Conservation (phyloP, 2,888 invertebrate genomes). For the Diogma glabrata region DNA sequence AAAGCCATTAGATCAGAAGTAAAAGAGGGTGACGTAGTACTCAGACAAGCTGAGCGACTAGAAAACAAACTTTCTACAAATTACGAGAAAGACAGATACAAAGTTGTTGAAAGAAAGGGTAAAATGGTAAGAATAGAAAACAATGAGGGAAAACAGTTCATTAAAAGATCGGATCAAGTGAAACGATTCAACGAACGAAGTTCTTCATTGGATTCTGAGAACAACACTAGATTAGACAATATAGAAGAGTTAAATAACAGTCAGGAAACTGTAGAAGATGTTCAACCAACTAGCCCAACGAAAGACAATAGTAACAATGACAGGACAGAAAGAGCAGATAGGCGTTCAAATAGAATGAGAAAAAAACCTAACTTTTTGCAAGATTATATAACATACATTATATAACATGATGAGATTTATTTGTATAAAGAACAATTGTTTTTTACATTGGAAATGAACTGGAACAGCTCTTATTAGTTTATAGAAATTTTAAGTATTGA, state of each 20-base stretch:
- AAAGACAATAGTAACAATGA: not conserved
- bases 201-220: not conserved
- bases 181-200: not conserved
- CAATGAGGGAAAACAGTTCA: not conserved
- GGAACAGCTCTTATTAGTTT: too few species aligned
- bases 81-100: not conserved
- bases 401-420: too few species aligned
- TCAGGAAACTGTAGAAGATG: not conserved
- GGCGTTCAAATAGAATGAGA: too few species aligned
- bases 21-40: not conserved
- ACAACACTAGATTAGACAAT: not conserved
- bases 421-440: too few species aligned
- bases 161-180: not conserved
- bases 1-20: not conserved
- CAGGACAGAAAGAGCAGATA: too few species aligned
- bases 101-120: not conserved
- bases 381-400: too few species aligned
- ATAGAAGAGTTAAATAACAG: not conserved
- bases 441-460: too few species aligned
- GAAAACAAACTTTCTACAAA: constrained; percentile 1
- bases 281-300: not conserved
- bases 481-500: too few species aligned
- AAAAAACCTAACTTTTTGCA: too few species aligned
- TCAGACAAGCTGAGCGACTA: not conserved
- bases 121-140: constrained; percentile 1